Base-by-base conservation (phyloP, 1,140 invertebrate species). In the Macrostomum lignano region DNA sequence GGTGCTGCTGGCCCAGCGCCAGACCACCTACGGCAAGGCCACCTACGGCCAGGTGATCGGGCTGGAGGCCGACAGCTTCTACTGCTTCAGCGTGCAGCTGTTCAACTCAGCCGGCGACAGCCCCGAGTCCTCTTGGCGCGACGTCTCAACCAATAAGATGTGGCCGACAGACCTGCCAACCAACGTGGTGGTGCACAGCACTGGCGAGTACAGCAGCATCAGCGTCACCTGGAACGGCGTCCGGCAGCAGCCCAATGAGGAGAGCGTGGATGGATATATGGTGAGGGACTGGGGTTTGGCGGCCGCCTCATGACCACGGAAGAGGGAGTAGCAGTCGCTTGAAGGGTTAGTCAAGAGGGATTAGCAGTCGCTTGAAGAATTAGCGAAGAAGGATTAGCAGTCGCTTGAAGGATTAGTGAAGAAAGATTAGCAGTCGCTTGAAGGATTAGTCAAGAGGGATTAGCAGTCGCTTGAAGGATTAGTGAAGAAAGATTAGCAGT, bases 241-340 rank as follows among this genome's bases (percentile, higher is more conserved):
- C 3, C 48, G 42, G 21, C 71, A 72, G 28, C 31, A 38, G 13
- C 56, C 67, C 11, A 71, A 78, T 44, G 82, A 93, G 56, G 84
- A 94, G 63, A 78, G 82, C 9, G 62, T 93, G 1, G 67, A 70
- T 45, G 84, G 84, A 7, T 93, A 79, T 46, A 88, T 82, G 65
- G 74, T 76, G 48, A 5, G 13, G 23, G 25, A 20, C 19, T 22
- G 31, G 31, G n/a, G n/a, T n/a, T n/a, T n/a, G n/a, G n/a, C n/a
- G n/a, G n/a, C n/a, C n/a, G n/a, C n/a, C n/a, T n/a, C n/a, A n/a
- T n/a, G n/a, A n/a, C n/a, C n/a, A n/a, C n/a, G n/a, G n/a, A n/a
- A n/a, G n/a, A n/a, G n/a, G n/a, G n/a, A n/a, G n/a, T n/a, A n/a
- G n/a, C n/a, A n/a, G n/a, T n/a, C n/a, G n/a, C n/a, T n/a, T n/a